Evolutionary conservation across 1,140 invertebrate genomes (phyloP).

Genomic region (Aplysia californica): DNA sequence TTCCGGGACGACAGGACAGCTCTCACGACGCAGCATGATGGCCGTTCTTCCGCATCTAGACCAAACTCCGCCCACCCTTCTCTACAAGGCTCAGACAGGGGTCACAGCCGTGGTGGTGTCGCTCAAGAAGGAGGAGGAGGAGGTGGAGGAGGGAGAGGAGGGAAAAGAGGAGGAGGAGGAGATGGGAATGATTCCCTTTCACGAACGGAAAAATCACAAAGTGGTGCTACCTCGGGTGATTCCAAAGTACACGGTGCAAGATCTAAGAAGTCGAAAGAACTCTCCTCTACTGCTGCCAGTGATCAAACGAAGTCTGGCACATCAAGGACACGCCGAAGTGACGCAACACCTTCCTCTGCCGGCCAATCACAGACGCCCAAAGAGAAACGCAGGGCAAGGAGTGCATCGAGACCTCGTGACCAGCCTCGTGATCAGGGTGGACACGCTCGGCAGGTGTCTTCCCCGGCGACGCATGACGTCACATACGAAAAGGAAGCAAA

Average conservation of each 20-base stretch:
- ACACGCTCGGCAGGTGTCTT: not conserved
- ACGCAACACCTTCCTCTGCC: not conserved
- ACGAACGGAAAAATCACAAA: too few relatives aligned
- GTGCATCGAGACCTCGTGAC: slow-evolving; percentile 12
- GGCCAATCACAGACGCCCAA: slow-evolving; percentile 7
- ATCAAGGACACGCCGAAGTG: too few relatives aligned
- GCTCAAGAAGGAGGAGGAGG: too few relatives aligned
- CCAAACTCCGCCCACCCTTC: not conserved
- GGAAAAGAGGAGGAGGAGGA: too few relatives aligned
- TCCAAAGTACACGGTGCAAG: too few relatives aligned
- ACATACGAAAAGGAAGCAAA: slow-evolving; percentile 10
- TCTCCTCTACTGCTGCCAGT: too few relatives aligned
- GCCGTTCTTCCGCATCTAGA: not conserved
- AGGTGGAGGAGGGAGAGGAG: too few relatives aligned
- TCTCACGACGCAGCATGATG: not conserved
- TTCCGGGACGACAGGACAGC: not conserved
- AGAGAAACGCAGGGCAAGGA: not conserved
- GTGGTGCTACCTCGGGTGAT: too few relatives aligned
- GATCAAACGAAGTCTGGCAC: too few relatives aligned
- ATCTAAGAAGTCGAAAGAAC: too few relatives aligned
- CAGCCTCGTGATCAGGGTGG: not conserved
- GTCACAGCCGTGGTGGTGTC: not conserved
- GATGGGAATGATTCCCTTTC: too few relatives aligned
- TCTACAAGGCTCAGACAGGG: not conserved
- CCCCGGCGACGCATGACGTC: not conserved